phyloP scores from a whole-genome alignment of 2,113 vertebrate species.

The Tauraco erythrolophus region DNA sequence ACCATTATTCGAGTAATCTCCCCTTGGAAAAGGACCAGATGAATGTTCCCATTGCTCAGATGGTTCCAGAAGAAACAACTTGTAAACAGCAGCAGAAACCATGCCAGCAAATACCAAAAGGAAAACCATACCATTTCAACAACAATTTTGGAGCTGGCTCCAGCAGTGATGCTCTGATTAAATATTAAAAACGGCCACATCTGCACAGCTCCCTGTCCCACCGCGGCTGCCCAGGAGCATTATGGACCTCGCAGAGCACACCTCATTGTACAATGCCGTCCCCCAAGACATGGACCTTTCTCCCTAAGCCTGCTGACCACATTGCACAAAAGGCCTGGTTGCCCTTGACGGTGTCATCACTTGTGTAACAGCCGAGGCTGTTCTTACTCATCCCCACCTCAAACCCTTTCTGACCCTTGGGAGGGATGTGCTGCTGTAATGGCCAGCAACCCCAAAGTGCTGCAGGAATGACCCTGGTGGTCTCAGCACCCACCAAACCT shows the following conservation, averaged over 20 bases:
- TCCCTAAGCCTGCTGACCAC: background rate
- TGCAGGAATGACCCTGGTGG: background rate
- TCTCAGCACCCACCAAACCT: background rate
- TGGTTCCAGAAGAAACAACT: background rate
- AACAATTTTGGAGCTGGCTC: background rate
- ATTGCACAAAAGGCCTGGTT: background rate
- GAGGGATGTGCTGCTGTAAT: background rate
- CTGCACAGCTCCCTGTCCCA: background rate
- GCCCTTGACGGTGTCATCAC: background rate
- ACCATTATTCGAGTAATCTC: background rate
- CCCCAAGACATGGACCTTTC: accelerated
- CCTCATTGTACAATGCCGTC: background rate
- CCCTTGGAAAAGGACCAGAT: background rate
- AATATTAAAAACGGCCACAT: background rate
- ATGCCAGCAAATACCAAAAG: background rate
- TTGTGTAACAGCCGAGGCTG: background rate
- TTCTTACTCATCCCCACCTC: background rate
- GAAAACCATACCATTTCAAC: background rate
- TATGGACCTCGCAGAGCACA: background rate
- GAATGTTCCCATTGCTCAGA: background rate
- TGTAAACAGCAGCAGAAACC: background rate
- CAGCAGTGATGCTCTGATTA: background rate
- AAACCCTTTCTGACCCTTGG: background rate
- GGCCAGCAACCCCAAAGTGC: background rate
- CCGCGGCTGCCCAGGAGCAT: background rate